Percentiles rank a stretch among this genome's conserved stretches.
Evolutionary conservation across 2,797 vertebrate genomes (phyloP).

Genomic region (Sphaeramia orbicularis): DNA sequence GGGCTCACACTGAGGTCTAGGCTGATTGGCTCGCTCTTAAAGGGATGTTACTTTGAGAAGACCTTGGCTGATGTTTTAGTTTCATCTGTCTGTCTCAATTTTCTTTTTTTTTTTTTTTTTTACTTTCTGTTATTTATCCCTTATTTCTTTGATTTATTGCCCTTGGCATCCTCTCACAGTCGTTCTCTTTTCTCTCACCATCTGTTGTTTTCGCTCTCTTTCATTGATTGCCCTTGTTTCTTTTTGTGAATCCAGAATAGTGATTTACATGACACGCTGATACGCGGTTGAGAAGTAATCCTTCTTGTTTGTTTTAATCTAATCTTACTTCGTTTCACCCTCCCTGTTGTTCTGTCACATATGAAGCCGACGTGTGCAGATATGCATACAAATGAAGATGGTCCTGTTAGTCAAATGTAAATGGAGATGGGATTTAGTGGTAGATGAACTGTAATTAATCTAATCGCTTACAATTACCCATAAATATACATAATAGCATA

Average conservation of each 20-base stretch:
- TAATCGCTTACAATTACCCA: background rate
- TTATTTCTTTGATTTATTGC: slow-evolving; percentile 41
- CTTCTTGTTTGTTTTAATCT: background rate
- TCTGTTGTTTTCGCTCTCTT: slow-evolving; percentile 41
- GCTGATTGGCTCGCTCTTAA: slow-evolving; percentile 8
- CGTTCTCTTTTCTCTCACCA: slow-evolving; percentile 28
- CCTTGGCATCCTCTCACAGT: slow-evolving; percentile 14
- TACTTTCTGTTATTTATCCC: slow-evolving; percentile 23
- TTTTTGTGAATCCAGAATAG: slow-evolving; percentile 13
- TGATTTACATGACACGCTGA: background rate
- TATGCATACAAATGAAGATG: background rate
- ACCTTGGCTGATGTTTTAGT: slow-evolving; percentile 38
- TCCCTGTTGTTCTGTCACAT: background rate
- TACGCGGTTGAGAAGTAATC: background rate
- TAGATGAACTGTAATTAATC: too few species aligned
- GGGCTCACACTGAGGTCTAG: background rate
- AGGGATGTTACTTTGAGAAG: slow-evolving; percentile 45
- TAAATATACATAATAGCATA: background rate
- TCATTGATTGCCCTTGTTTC: slow-evolving; percentile 21
- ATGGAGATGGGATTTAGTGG: too few species aligned
- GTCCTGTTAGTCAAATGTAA: background rate
- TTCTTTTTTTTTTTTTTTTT: slow-evolving; percentile 1
- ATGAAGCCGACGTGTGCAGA: background rate
- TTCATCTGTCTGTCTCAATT: slow-evolving; percentile 33
- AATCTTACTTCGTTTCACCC: background rate